These are phyloP conservation scores for Agriotes lineatus DNA, from an alignment of 2,888 invertebrate genomes.

Conservation along the genomic window DNA sequence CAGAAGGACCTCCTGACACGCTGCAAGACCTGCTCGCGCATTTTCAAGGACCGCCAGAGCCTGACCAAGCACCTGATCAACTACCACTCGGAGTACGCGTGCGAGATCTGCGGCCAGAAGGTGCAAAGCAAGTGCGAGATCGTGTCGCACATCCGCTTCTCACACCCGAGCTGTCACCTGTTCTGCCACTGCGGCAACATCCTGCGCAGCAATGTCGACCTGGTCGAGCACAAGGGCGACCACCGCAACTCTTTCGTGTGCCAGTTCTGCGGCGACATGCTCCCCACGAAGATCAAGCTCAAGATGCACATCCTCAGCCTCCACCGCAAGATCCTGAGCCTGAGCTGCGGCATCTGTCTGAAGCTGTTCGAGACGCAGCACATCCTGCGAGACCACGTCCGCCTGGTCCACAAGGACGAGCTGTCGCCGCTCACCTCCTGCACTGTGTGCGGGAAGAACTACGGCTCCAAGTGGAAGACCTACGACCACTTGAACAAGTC, in stretches of 20 bases:
- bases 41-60: constrained; percentile 70
- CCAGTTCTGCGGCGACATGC: constrained; percentile 71
- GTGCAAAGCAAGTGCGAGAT: constrained; percentile 71
- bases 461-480: constrained; percentile 72
- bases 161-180: constrained; percentile 69
- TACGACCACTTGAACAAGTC: constrained; percentile 72
- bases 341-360: constrained; percentile 71
- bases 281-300: constrained; percentile 70
- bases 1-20: constrained; percentile 70
- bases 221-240: constrained; percentile 68
- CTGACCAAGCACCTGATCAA: constrained; percentile 69
- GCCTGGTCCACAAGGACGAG: constrained; percentile 67
- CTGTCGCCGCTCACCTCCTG: constrained; percentile 69
- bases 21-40: constrained; percentile 71
- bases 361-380: constrained; percentile 70
- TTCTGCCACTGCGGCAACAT: constrained; percentile 70
- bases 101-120: constrained; percentile 69
- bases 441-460: constrained; percentile 72
- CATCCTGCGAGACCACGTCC: constrained; percentile 70
- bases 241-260: constrained; percentile 70
- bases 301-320: constrained; percentile 72
- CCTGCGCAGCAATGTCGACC: constrained; percentile 68
- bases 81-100: constrained; percentile 69
- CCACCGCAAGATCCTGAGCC: constrained; percentile 70
- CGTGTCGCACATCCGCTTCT: constrained; percentile 70